Evolutionary conservation across 2,888 invertebrate species (phyloP), one percentile per base, ranked within the genome.

Genomic region (Nematopogon swammerdamellus): DNA sequence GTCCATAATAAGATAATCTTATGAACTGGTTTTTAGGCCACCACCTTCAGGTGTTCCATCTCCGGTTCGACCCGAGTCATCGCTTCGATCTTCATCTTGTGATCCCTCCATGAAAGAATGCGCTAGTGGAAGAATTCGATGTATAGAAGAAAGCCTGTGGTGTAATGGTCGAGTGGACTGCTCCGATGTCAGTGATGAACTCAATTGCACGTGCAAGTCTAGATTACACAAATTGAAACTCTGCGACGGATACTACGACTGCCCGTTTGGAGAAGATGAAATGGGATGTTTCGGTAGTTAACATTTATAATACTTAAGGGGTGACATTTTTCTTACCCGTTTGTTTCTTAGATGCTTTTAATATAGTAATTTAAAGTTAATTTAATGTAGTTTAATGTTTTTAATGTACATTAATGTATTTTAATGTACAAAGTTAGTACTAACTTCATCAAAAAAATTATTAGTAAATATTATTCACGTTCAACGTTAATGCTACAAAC

Each of bases 191-290:
- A 91, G 91, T 57, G 94, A 94, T 59, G 94, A 94, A 66, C 70
- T 74, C 0, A 72, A 73, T 11, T 94, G 94, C 59, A 80, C 84
- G 1, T 94, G 94, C 61, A 84, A 81, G 51, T 75, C 85, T n/a
- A 82, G 91, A 51, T 80, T 93, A 11, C 81, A 82, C 16, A 71
- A 73, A 45, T 72, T 82, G 2, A 82, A 89, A 55, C 64, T 86
- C 1, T 94, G 94, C 61, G 94, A 94, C 65, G 91, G 90, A 16
- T 91, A 88, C 60, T 84, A 85, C 46, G 93, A 93, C 61, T 93
- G 92, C 64, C 92, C 92, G 0, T 82, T 84, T 57, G 89, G 87
- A 18, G 91, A 90, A 72, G 92, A 92, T 60, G 92, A 93, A 72
- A 70, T 86, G 59, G 89, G 86, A 18, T 93, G 92, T 63, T 85